Percentiles rank a stretch among this genome's conserved stretches.
These are phyloP conservation scores for Macrosoma leucophasiata DNA, from an alignment of 2,888 invertebrate species.

Conservation along the genomic window DNA sequence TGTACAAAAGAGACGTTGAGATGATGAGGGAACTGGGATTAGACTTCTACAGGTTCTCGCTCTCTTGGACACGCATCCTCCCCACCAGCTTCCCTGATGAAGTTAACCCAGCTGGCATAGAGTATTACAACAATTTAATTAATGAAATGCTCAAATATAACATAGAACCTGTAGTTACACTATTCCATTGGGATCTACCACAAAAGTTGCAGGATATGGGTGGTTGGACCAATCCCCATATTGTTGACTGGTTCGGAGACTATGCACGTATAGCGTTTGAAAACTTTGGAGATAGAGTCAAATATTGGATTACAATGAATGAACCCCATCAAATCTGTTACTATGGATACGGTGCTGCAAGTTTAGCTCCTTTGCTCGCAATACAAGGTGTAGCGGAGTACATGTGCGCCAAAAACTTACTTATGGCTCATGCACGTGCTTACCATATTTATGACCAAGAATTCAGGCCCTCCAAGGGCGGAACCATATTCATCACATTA, in stretches of 20 bases:
- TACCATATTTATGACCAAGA: conserved; percentile 42
- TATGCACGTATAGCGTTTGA: conserved; percentile 46
- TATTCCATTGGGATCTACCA: conserved; percentile 64
- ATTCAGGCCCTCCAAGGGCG: conserved; percentile 33
- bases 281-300: conserved; percentile 50
- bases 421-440: conserved; percentile 62
- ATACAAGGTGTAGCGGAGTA: conserved; percentile 53
- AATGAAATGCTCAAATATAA: conserved; percentile 64
- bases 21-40: conserved; percentile 45
- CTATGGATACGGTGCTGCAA: conserved; percentile 46
- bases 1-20: conserved; percentile 63
- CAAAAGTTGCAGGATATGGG: conserved; percentile 57
- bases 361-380: conserved; percentile 34
- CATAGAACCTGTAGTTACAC: conserved; percentile 72
- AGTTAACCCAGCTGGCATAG: conserved; percentile 55
- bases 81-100: conserved; percentile 63
- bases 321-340: conserved; percentile 49
- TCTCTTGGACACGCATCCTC: conserved; percentile 76
- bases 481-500: conserved; percentile 28
- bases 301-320: conserved; percentile 70
- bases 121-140: conserved; percentile 45
- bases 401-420: conserved; percentile 52
- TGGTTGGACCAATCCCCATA: conserved; percentile 52
- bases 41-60: conserved; percentile 64
- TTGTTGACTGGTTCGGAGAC: conserved; percentile 48